Percentiles rank a stretch among this genome's conserved stretches.
phyloP scores from a whole-genome alignment of 2,113 vertebrate species.

The Misgurnus mizolepis region DNA sequence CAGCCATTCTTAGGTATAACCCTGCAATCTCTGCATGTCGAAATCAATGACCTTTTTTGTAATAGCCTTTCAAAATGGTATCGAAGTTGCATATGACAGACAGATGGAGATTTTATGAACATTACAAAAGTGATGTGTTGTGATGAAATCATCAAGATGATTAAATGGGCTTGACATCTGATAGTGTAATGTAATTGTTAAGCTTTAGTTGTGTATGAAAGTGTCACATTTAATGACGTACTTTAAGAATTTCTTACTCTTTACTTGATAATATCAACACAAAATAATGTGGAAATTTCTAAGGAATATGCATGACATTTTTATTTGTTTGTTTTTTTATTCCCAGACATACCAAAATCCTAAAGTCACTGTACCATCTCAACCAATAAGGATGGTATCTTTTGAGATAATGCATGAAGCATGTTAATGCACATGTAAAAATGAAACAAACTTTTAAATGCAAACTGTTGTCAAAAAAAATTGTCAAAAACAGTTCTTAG shows the following conservation, averaged over 20 bases:
- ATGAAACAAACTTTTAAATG: too few species aligned
- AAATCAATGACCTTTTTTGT: neutral
- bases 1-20: neutral
- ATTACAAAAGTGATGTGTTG: neutral
- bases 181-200: neutral
- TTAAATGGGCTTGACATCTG: neutral
- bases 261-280: neutral
- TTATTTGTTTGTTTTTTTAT: too few species aligned
- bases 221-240: neutral
- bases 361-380: neutral
- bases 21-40: neutral
- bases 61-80: neutral
- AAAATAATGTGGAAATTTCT: neutral
- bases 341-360: neutral
- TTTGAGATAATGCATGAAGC: neutral
- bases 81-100: neutral
- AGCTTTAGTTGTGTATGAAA: neutral
- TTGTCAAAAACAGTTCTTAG: too few species aligned
- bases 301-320: neutral
- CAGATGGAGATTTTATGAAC: neutral
- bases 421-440: too few species aligned
- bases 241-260: neutral
- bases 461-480: too few species aligned
- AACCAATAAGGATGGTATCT: neutral
- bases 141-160: neutral